Conservation (phyloP, 2,113 vertebrate genomes). For the Trematomus loennbergii region DNA sequence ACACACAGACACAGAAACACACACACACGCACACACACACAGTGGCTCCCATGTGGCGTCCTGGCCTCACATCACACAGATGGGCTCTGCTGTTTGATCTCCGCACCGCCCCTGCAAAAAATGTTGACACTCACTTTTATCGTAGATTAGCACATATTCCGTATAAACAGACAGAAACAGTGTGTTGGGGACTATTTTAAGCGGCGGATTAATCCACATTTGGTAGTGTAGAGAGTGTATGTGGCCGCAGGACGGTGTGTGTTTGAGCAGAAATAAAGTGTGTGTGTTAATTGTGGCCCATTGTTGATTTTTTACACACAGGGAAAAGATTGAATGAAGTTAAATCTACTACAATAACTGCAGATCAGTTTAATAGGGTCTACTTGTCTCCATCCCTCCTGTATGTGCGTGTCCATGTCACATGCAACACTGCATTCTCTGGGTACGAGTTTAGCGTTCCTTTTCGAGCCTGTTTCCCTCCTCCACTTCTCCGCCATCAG, state of each 20-base stretch:
- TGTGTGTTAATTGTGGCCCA: no score
- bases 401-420: neutral
- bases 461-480: slow-evolving; percentile 11
- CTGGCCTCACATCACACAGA: slow-evolving; percentile 91
- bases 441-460: neutral
- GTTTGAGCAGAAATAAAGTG: neutral
- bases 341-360: neutral
- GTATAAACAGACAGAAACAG: no score
- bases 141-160: neutral
- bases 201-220: neutral
- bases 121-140: slow-evolving; percentile 20
- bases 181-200: neutral
- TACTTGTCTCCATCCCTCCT: no score
- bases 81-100: slow-evolving; percentile 86
- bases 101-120: slow-evolving; percentile 46
- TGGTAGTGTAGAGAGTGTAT: neutral
- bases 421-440: neutral
- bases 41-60: slow-evolving; percentile 61
- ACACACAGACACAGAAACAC: slow-evolving; percentile 15
- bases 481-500: slow-evolving; percentile 17
- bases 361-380: neutral
- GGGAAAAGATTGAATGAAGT: neutral
- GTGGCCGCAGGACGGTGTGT: neutral
- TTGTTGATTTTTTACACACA: neutral
- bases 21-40: slow-evolving; percentile 28